Evolutionary conservation across 92 coral and sea anemone species (phyloP).

Genomic region (Palythoa grandis): DNA sequence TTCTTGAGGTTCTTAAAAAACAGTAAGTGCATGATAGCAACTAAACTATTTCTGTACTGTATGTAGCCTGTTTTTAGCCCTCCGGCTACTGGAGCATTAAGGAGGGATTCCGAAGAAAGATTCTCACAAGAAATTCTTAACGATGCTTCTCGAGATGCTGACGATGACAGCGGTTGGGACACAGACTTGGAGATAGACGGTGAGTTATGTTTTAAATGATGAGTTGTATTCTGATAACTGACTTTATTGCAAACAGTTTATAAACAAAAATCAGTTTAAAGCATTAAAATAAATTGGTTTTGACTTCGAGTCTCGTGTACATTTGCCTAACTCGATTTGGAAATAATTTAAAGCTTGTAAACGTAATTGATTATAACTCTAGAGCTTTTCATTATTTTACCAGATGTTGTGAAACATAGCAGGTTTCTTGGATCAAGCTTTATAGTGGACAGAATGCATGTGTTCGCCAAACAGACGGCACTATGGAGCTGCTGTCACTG

Average conservation of each 20-base stretch:
- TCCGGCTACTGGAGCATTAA: constrained; percentile 73
- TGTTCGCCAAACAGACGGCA: background rate
- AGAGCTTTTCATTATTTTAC: too few relatives aligned
- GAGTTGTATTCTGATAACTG: background rate
- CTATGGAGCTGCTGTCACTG: background rate
- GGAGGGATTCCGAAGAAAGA: constrained; percentile 77
- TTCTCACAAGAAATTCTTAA: constrained; percentile 67
- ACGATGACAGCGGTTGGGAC: constrained; percentile 92
- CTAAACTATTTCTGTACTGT: background rate
- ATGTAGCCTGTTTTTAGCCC: constrained; percentile 79
- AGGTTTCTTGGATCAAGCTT: too few relatives aligned
- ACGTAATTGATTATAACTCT: too few relatives aligned
- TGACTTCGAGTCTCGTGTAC: too few relatives aligned
- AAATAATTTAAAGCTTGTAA: too few relatives aligned
- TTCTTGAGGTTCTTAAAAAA: background rate
- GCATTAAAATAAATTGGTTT: background rate
- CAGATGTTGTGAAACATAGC: too few relatives aligned
- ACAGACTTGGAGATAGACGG: constrained; percentile 98
- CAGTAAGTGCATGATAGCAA: background rate
- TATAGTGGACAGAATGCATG: background rate
- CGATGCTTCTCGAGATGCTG: constrained; percentile 48
- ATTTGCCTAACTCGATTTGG: too few relatives aligned
- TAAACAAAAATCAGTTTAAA: background rate
- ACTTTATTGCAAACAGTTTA: background rate
- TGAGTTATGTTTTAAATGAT: constrained; percentile 3